A percentile compares a stretch with the other conserved stretches of the same genome.
phyloP scores from a whole-genome alignment of 2,888 invertebrate genomes.

The Tachina grossa region DNA sequence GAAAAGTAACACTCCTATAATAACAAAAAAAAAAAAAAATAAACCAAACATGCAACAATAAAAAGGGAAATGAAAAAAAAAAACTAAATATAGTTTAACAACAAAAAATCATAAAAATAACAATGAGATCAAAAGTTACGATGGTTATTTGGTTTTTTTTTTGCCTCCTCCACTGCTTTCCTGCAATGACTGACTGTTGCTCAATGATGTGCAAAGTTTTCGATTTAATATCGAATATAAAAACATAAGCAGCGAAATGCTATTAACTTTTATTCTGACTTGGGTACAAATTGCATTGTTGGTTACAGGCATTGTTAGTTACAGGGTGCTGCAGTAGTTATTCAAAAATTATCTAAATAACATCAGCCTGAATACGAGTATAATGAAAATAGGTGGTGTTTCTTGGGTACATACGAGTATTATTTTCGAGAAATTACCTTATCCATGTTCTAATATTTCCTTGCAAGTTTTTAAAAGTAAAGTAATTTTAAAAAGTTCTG shows the following conservation, averaged over 20 bases:
- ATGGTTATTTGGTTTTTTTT: slow-evolving; percentile 30
- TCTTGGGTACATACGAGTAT: too few relatives aligned
- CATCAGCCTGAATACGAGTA: too few relatives aligned
- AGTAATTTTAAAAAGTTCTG: too few relatives aligned
- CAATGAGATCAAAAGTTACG: slow-evolving; percentile 60
- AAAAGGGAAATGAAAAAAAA: slow-evolving; percentile 56
- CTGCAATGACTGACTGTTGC: slow-evolving; percentile 39
- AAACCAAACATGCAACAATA: not conserved
- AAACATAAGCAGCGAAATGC: not conserved
- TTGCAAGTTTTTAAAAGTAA: too few relatives aligned
- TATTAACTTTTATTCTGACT: slow-evolving; percentile 40
- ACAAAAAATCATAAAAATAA: slow-evolving; percentile 24
- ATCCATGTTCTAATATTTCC: too few relatives aligned
- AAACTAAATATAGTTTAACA: slow-evolving; percentile 6
- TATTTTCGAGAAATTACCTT: too few relatives aligned
- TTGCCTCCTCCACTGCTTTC: not conserved
- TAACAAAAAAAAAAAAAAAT: not conserved
- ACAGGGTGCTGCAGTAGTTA: not conserved
- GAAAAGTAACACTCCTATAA: not conserved
- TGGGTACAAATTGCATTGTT: not conserved
- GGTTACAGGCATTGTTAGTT: slow-evolving; percentile 5
- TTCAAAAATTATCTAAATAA: too few relatives aligned
- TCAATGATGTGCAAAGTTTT: slow-evolving; percentile 73
- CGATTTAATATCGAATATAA: slow-evolving; percentile 69
- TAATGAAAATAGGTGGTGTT: too few relatives aligned